Conservation (phyloP, 2,113 vertebrate genomes). For the Oncorhynchus keta region DNA sequence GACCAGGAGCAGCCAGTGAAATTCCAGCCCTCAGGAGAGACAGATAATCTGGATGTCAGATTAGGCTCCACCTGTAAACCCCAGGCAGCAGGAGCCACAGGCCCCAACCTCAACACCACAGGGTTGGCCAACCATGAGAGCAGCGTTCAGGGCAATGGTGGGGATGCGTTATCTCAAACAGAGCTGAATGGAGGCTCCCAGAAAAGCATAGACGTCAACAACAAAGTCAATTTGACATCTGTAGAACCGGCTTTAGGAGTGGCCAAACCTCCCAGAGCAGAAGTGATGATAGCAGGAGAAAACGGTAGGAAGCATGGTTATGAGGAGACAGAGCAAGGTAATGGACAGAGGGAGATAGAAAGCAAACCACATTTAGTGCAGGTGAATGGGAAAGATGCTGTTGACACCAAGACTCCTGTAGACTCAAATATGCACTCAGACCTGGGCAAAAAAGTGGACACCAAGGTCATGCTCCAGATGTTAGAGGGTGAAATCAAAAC, state of each 20-base stretch:
- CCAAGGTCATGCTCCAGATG: constrained; percentile 49
- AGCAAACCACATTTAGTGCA: constrained; percentile 58
- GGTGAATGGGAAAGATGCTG: constrained; percentile 84
- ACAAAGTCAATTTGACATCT: no score
- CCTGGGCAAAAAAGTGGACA: constrained; percentile 24
- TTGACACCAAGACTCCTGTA: no score
- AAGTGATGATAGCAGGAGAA: constrained; percentile 48
- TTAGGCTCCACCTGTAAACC: constrained; percentile 20
- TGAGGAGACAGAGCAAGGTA: constrained; percentile 44
- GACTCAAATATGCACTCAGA: no score
- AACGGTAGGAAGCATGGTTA: constrained; percentile 51
- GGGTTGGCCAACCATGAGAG: constrained; percentile 25
- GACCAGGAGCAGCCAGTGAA: constrained; percentile 51
- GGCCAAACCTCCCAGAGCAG: constrained; percentile 52
- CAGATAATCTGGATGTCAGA: constrained; percentile 42
- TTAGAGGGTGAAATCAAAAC: constrained; percentile 71
- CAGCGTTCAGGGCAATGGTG: no score
- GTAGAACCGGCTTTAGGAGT: constrained; percentile 1
- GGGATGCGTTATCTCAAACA: no score
- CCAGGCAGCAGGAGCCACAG: not conserved
- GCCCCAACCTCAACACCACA: constrained; percentile 3
- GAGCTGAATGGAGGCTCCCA: constrained; percentile 37
- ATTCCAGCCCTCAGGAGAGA: constrained; percentile 27
- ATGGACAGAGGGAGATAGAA: constrained; percentile 56
- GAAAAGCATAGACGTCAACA: not conserved